Conservation (phyloP, 1,140 invertebrate species). For the Trachymyrmex cornetzi region DNA sequence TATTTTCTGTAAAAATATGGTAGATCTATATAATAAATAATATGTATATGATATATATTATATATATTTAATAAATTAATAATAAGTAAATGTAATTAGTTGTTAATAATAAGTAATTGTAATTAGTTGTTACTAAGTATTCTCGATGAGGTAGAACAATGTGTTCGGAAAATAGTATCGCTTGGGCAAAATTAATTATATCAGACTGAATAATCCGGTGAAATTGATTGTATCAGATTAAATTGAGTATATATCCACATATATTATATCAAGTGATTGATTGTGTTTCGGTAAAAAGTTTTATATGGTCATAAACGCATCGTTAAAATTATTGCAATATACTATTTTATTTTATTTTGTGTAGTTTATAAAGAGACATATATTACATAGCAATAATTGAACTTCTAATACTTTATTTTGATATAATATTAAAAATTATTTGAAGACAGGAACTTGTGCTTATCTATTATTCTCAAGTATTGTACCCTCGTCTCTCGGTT, state of each 20-base stretch:
- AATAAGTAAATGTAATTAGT: background rate
- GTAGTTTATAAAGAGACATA: background rate
- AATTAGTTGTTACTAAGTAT: background rate
- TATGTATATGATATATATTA: background rate
- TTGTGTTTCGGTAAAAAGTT: background rate
- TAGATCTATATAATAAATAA: background rate
- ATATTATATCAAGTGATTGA: background rate
- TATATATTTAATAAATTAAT: background rate
- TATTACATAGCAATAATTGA: conserved; percentile 1
- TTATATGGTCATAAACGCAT: background rate
- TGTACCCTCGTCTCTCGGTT: background rate
- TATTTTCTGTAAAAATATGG: background rate
- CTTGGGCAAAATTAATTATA: background rate
- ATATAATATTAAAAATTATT: background rate
- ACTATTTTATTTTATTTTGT: background rate
- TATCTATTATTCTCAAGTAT: conserved; percentile 10
- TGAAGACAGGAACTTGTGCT: background rate
- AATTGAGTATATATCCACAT: background rate
- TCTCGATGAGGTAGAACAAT: background rate
- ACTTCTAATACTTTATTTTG: background rate
- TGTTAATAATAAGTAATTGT: background rate
- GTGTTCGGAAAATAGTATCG: background rate
- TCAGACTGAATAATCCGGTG: background rate
- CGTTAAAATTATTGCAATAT: background rate
- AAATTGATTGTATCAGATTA: conserved; percentile 2